These are phyloP conservation scores for Ostrea denselamellosa DNA, from an alignment of 1,140 invertebrate species.

Conservation along the genomic window DNA sequence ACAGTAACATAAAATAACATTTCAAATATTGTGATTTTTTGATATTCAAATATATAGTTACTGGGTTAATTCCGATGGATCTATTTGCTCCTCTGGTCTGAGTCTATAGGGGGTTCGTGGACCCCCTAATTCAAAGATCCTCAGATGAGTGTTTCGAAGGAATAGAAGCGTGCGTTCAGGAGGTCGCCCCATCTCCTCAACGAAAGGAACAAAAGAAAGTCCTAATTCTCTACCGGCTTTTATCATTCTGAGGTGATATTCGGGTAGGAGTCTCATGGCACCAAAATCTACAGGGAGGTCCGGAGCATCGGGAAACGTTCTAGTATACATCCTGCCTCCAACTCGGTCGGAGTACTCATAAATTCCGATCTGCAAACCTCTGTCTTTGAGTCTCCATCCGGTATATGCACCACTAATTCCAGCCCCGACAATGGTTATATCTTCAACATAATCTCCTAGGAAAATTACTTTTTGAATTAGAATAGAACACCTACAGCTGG, in stretches of 20 bases:
- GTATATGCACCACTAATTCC: conserved; percentile 56
- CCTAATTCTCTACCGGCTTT: background rate
- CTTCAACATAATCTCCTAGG: conserved; percentile 19
- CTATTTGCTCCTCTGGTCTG: background rate
- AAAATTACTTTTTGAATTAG: background rate
- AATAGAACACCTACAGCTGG: too few relatives aligned
- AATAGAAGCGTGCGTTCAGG: background rate
- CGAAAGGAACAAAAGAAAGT: background rate
- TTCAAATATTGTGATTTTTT: too few relatives aligned
- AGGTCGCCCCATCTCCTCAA: background rate
- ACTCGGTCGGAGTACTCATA: conserved; percentile 57
- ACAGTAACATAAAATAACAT: too few relatives aligned
- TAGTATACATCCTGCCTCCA: conserved; percentile 54
- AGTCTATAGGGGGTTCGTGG: background rate
- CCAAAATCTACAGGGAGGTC: conserved; percentile 55
- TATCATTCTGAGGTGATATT: background rate
- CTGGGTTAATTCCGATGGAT: background rate
- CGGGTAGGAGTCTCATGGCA: conserved; percentile 44
- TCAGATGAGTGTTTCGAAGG: background rate
- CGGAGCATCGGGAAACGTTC: conserved; percentile 23
- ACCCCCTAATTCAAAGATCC: background rate
- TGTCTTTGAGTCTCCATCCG: conserved; percentile 52
- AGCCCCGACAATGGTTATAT: conserved; percentile 57
- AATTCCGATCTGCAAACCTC: conserved; percentile 47
- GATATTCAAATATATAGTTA: background rate